phyloP scores from a whole-genome alignment of 2,888 invertebrate species.

The Gryllus longicercus region DNA sequence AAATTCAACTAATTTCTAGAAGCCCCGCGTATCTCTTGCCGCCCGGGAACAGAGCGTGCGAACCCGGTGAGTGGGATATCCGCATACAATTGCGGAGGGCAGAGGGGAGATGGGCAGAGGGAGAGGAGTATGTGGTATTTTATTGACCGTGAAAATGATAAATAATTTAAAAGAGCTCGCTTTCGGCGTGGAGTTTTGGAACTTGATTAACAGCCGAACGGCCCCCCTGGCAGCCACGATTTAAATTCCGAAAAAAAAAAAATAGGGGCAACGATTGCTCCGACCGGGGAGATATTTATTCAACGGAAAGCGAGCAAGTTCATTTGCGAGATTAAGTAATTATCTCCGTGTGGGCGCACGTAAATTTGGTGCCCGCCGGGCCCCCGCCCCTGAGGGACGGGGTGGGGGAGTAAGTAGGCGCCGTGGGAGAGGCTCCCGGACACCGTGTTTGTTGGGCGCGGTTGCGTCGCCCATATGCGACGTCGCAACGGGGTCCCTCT shows the following conservation, averaged over 20 bases:
- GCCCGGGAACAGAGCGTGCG: too few species aligned
- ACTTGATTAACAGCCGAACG: not conserved
- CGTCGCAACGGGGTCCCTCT: too few species aligned
- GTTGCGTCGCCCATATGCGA: too few species aligned
- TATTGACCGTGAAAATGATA: not conserved
- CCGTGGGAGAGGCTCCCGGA: not conserved
- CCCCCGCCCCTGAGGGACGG: not conserved
- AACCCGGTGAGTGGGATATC: too few species aligned
- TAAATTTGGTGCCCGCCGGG: not conserved
- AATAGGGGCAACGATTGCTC: not conserved
- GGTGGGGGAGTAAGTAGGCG: not conserved
- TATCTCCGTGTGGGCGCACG: not conserved
- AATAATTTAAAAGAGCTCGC: not conserved
- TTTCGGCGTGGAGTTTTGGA: not conserved
- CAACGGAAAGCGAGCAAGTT: not conserved
- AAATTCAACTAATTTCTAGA: too few species aligned
- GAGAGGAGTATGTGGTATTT: not conserved
- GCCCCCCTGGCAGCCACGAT: not conserved
- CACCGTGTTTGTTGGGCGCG: too few species aligned
- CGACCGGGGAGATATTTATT: not conserved
- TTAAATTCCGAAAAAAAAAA: not conserved
- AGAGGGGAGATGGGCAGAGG: too few species aligned
- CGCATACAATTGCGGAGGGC: too few species aligned
- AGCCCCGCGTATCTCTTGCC: too few species aligned
- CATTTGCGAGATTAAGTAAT: slow-evolving; percentile 17